These are phyloP conservation scores for Hemicrepidius hirtus DNA, from an alignment of 2,888 invertebrate genomes.

Conservation along the genomic window DNA sequence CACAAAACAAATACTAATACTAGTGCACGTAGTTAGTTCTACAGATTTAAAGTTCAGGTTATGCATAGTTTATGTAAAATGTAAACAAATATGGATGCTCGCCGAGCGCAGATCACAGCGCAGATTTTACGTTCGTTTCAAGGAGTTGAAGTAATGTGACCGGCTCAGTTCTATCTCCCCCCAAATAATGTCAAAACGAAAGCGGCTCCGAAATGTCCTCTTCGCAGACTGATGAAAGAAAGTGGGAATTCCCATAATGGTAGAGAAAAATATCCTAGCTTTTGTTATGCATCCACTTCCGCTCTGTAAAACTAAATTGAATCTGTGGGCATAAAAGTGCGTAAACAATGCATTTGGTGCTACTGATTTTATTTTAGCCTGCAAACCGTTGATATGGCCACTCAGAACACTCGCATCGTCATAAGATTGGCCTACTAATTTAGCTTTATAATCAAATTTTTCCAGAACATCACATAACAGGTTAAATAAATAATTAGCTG, in stretches of 20 bases:
- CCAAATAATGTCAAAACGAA: too few species aligned
- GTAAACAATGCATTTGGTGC: constrained; percentile 43
- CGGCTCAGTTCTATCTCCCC: too few species aligned
- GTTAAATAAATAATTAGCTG: background rate
- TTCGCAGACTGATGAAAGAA: constrained; percentile 55
- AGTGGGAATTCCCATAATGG: background rate
- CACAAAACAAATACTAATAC: too few species aligned
- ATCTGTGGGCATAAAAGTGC: constrained; percentile 46
- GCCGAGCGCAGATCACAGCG: too few species aligned
- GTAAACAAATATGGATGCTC: too few species aligned
- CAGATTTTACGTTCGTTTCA: too few species aligned
- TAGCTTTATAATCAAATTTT: constrained; percentile 22
- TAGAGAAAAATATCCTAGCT: constrained; percentile 8
- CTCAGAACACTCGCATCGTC: constrained; percentile 57
- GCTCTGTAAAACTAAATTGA: constrained; percentile 48
- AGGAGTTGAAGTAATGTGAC: too few species aligned
- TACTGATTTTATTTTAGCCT: constrained; percentile 38
- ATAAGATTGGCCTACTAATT: constrained; percentile 58
- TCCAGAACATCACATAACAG: background rate
- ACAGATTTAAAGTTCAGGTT: too few species aligned
- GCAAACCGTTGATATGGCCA: constrained; percentile 48
- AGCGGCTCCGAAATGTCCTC: too few species aligned
- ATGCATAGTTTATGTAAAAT: too few species aligned
- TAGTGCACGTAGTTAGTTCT: too few species aligned
- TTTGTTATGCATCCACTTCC: background rate